Base-by-base conservation (phyloP, 2,797 vertebrate species). In the Falco rusticolus region DNA sequence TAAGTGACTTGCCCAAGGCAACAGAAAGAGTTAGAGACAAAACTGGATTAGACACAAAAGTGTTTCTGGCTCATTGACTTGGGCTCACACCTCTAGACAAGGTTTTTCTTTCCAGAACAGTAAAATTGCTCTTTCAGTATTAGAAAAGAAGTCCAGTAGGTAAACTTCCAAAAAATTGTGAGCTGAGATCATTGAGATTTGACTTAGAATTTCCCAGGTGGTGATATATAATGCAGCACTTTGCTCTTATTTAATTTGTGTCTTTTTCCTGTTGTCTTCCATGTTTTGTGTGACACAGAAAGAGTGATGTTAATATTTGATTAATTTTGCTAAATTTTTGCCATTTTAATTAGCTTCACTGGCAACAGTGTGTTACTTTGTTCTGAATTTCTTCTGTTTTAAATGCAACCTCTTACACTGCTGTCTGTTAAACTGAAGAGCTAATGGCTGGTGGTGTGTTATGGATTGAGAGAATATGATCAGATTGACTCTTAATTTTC, bases 1-100 rank as follows among this genome's bases (percentile, higher is more conserved):
- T 61, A 57, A 54, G 53, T 77, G 63, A 60, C 34, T 93, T 93
- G 77, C n/a, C 74, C 64, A 92, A 90, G 86, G 91, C 66, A 96
- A 86, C 11, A 83, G 37, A 86, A 89, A 16, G 61, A 89, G 39
- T 57, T 82, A 89, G 82, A 93, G 54, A 94, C 48, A 91, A 90
- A 92, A 79, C 34, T 91, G 43, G 70, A 86, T 86, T 63, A 89
- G 34, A 82, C 16, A 64, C 11, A 45, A 78, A 91, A 91, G n/a
- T 66, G 51, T 64, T 95, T 86, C 77, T 88, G 74, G 66, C 64
- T 84, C 60, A 24, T 4, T 91, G 80, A 34, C 45, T 93, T 82
- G 60, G 63, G 34, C 16, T 94, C 18, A 82, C 59, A 79, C 43
- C 63, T 93, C 72, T 84, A 31, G 56, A 64, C 39, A 79, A 90